Percentiles rank a stretch among this genome's conserved stretches.
These are phyloP conservation scores for Notocelia uddmanniana DNA, from an alignment of 2,888 invertebrate genomes.

Conservation along the genomic window DNA sequence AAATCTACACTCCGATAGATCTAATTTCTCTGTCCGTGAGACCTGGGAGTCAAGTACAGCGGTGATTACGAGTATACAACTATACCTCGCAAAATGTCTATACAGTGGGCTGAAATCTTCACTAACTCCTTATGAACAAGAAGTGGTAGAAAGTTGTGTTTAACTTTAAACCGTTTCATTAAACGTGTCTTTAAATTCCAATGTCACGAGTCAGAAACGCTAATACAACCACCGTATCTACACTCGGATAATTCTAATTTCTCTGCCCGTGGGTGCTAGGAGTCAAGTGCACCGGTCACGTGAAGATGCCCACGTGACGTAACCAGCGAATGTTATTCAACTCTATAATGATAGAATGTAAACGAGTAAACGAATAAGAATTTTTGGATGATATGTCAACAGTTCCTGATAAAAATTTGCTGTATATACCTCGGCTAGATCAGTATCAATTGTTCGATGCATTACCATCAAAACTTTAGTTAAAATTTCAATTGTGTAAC, in stretches of 20 bases:
- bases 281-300: not conserved
- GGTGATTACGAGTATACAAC: not conserved
- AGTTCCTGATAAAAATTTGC: too few species aligned
- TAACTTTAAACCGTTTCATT: too few species aligned
- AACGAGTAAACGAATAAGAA: too few species aligned
- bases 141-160: too few species aligned
- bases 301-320: not conserved
- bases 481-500: not conserved
- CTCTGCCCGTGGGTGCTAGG: not conserved
- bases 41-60: not conserved
- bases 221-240: not conserved
- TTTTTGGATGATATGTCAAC: too few species aligned
- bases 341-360: not conserved
- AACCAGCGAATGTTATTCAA: not conserved
- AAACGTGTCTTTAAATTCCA: too few species aligned
- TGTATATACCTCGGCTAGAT: too few species aligned
- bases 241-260: not conserved
- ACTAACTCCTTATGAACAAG: too few species aligned
- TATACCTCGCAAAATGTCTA: too few species aligned
- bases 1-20: not conserved
- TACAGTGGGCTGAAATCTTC: too few species aligned
- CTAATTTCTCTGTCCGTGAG: not conserved
- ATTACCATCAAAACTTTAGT: not conserved
- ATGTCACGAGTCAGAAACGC: too few species aligned
- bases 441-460: too few species aligned